Evolutionary conservation across 2,113 vertebrate species (phyloP).

Genomic region (Todiramphus chloris): DNA sequence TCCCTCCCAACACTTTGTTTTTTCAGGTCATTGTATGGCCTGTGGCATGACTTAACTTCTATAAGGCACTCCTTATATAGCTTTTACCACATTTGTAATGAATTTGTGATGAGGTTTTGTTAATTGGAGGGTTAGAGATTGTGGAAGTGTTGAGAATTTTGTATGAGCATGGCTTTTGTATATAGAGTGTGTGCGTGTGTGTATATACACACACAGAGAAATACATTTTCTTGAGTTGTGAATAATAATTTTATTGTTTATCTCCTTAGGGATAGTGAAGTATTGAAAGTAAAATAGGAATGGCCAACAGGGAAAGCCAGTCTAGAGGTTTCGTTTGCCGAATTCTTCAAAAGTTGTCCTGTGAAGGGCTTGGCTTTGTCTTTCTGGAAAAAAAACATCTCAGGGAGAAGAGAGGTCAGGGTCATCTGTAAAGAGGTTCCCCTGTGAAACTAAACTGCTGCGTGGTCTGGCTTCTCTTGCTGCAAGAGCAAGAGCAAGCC

Average conservation of each 20-base stretch:
- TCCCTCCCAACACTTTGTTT: neutral
- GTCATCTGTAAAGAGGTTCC: neutral
- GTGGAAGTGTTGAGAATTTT: neutral
- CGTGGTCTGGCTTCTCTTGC: rapidly evolving
- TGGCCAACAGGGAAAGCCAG: neutral
- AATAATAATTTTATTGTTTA: neutral
- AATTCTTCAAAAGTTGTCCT: neutral
- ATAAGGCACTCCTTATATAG: neutral
- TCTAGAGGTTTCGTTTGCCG: neutral
- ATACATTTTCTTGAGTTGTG: neutral
- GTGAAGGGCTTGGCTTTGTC: neutral
- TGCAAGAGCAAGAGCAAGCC: rapidly evolving
- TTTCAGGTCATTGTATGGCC: neutral
- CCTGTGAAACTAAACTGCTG: neutral
- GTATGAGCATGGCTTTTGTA: neutral
- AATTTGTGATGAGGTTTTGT: neutral
- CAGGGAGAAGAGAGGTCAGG: neutral
- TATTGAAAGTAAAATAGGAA: neutral
- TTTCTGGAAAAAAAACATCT: neutral
- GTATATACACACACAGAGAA: neutral
- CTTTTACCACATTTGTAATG: neutral
- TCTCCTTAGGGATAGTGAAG: neutral
- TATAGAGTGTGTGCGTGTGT: neutral
- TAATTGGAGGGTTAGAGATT: neutral
- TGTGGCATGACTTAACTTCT: neutral